Conservation (phyloP, 2,888 invertebrate genomes). For the Ormyrus pomaceus region DNA sequence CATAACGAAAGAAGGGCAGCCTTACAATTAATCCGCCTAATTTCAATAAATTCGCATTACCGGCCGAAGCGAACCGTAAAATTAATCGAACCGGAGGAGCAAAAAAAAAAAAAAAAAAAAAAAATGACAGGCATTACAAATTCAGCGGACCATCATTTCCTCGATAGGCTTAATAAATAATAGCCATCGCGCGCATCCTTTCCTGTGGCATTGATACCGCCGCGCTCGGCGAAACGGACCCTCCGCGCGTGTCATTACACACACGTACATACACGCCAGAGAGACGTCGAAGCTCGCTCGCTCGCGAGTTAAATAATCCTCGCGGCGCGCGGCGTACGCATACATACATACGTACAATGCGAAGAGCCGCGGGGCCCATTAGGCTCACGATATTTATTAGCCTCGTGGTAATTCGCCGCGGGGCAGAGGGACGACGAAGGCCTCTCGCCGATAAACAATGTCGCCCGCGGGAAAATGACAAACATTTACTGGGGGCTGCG, state of each 20-base stretch:
- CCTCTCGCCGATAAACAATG: conserved; percentile 58
- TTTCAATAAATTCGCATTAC: conserved; percentile 43
- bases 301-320: conserved; percentile 40
- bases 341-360: background rate
- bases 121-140: conserved; percentile 46
- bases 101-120: background rate
- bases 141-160: conserved; percentile 68
- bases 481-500: conserved; percentile 61
- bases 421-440: conserved; percentile 6
- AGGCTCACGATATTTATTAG: background rate
- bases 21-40: conserved; percentile 29
- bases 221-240: background rate
- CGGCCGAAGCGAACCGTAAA: conserved; percentile 24
- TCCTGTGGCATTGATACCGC: conserved; percentile 49
- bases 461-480: conserved; percentile 62
- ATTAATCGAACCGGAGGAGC: conserved; percentile 27
- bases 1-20: too few species aligned
- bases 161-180: conserved; percentile 67
- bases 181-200: conserved; percentile 37
- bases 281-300: conserved; percentile 13
- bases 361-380: conserved; percentile 21
- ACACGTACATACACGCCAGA: background rate
- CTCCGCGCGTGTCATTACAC: conserved; percentile 42
- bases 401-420: conserved; percentile 22
- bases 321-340: background rate